Conservation (phyloP, 2,113 vertebrate genomes). For the Thinocorus orbignyianus region DNA sequence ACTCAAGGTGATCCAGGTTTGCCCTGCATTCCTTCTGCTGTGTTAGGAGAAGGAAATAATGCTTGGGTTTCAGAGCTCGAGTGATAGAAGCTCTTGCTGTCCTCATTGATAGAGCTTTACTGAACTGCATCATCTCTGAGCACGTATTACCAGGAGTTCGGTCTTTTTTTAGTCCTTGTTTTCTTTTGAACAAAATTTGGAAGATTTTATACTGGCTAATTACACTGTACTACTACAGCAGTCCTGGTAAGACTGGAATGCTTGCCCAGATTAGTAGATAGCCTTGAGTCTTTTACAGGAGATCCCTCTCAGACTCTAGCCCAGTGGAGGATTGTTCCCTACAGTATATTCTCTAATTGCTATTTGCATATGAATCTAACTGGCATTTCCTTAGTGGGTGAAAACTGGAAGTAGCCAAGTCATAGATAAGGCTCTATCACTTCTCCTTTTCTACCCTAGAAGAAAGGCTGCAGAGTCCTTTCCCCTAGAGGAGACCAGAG, state of each 20-base stretch:
- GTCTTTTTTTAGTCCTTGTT: not conserved
- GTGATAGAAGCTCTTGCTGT: not conserved
- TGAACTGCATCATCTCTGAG: not conserved
- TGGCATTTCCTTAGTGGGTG: not conserved
- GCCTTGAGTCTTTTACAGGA: not conserved
- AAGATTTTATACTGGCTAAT: not conserved
- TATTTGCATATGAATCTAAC: not conserved
- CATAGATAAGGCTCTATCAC: not conserved
- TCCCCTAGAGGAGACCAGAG: not conserved
- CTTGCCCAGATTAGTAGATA: not conserved
- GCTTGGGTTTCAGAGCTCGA: not conserved
- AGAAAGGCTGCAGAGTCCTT: not conserved
- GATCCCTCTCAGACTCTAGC: not conserved
- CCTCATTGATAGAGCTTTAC: not conserved
- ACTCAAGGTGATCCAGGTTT: slow-evolving; percentile 29
- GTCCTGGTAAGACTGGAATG: not conserved
- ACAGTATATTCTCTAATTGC: not conserved
- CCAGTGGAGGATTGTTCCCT: not conserved
- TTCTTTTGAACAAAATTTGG: not conserved
- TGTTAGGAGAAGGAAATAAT: not conserved
- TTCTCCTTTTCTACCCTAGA: not conserved
- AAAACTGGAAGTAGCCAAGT: not conserved
- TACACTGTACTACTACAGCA: not conserved
- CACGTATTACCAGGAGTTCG: not conserved
- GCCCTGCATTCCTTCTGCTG: not conserved